Evolutionary conservation across 1,140 invertebrate genomes (phyloP).

Genomic region (Drosophila pruinosa): DNA sequence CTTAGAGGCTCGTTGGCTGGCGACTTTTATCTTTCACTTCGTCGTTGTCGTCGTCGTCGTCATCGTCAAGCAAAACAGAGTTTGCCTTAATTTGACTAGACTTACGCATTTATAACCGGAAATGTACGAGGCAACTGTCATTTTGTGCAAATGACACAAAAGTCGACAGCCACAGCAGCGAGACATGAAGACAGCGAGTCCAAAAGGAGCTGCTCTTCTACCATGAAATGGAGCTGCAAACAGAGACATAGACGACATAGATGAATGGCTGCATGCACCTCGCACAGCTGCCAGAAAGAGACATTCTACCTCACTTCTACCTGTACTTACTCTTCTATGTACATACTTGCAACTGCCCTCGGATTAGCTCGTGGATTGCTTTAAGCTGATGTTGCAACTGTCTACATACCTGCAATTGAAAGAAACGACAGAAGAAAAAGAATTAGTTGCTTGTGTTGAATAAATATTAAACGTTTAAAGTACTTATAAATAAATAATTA

Average conservation of each 20-base stretch:
- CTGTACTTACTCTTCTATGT: slow-evolving; percentile 5
- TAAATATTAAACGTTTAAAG: too few relatives aligned
- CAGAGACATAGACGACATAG: slow-evolving; percentile 22
- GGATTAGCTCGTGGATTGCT: background rate
- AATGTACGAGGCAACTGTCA: slow-evolving; percentile 72
- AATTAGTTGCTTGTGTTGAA: background rate
- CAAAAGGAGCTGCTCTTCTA: background rate
- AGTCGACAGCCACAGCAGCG: slow-evolving; percentile 55
- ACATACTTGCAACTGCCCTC: slow-evolving; percentile 18
- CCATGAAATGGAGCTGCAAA: slow-evolving; percentile 22
- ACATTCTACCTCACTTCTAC: background rate
- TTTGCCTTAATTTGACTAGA: slow-evolving; percentile 79
- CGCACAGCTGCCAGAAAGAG: background rate
- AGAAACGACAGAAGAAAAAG: background rate
- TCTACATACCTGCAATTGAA: slow-evolving; percentile 25
- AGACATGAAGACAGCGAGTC: background rate
- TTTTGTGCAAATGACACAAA: slow-evolving; percentile 76
- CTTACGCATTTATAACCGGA: slow-evolving; percentile 81
- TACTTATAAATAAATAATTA: too few relatives aligned
- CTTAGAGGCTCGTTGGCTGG: slow-evolving; percentile 21
- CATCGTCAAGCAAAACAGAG: slow-evolving; percentile 18
- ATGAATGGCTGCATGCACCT: slow-evolving; percentile 17
- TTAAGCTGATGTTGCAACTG: background rate
- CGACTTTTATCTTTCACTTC: slow-evolving; percentile 57
- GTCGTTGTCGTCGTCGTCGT: background rate